Evolutionary conservation across 2,888 invertebrate species (phyloP).

Genomic region (Cryptocephalus moraei): DNA sequence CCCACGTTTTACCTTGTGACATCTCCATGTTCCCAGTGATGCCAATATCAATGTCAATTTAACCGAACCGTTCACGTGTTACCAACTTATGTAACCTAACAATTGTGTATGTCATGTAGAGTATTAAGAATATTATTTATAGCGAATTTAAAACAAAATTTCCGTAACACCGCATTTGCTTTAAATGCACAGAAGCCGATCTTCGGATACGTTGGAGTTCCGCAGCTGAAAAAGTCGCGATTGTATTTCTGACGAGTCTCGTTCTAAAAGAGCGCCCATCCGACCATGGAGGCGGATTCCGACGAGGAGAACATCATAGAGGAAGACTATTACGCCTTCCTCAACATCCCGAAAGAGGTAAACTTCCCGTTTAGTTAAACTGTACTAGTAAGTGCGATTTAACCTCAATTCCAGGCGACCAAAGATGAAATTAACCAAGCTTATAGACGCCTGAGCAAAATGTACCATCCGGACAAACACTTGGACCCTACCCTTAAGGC

Average conservation of each 20-base stretch:
- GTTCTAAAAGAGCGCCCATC: not conserved
- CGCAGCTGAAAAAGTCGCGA: no score
- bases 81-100: not conserved
- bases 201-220: not conserved
- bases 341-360: slow-evolving; percentile 79
- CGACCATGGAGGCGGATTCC: slow-evolving; percentile 54
- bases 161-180: not conserved
- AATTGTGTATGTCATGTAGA: not conserved
- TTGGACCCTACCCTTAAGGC: slow-evolving; percentile 68
- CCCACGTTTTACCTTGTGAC: no score
- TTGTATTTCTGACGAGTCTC: no score
- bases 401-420: slow-evolving; percentile 59
- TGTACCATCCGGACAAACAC: slow-evolving; percentile 98
- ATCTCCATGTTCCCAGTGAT: no score
- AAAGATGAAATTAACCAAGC: slow-evolving; percentile 88
- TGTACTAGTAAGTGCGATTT: no score
- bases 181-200: not conserved
- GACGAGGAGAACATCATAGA: slow-evolving; percentile 55
- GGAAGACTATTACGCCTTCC: slow-evolving; percentile 81
- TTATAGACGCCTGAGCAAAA: slow-evolving; percentile 80
- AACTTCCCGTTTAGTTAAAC: not conserved
- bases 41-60: no score
- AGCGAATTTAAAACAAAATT: not conserved
- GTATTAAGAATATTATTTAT: not conserved
- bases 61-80: not conserved